Evolutionary conservation across 2,113 vertebrate species (phyloP), one percentile per base, ranked within the genome.

Genomic region (Amblyornis subalaris): DNA sequence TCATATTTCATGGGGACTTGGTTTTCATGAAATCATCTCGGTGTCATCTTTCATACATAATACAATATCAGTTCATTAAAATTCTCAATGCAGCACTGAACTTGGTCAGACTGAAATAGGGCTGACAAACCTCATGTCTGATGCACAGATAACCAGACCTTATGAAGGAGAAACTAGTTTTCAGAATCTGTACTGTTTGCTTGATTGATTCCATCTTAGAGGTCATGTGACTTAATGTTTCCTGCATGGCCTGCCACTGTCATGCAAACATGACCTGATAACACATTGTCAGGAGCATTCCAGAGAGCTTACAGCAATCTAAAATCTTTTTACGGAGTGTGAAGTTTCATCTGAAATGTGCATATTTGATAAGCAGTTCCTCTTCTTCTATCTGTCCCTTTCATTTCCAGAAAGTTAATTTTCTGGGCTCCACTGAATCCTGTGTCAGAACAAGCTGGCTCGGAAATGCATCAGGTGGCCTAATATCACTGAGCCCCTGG

Each of bases 181-280:
- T 98, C 97, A 97, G 95, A 95, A 97, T 96, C 97, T 96, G 94
- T 97, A 88, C 97, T 97, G 93, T 94, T 98, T 97, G 98, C 97
- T 98, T 98, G 98, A 98, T 97, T 98, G 97, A 98, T 97, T 98
- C 97, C 75, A 47, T 97, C 97, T 97, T 96, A 97, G 97, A 97
- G 98, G 96, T 98, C 98, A 97, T 94, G 77, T 97, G 97, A 97
- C 97, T 98, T 98, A 97, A 98, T 98, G 97, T 98, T 98, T 98
- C 97, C 97, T 98, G 97, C 97, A 97, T 97, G 96, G 95, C 88
- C 96, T 98, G 96, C 95, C 94, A 97, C 98, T 98, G 97, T 97
- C 98, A 98, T 98, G 97, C 97, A 98, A 98, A 98, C 98, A 98
- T 96, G 97, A 97, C 97, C 98, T 94, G 97, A 98, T 98, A 98